Conservation (phyloP, 2,797 vertebrate genomes). For the Pseudotriccus pelzelni region DNA sequence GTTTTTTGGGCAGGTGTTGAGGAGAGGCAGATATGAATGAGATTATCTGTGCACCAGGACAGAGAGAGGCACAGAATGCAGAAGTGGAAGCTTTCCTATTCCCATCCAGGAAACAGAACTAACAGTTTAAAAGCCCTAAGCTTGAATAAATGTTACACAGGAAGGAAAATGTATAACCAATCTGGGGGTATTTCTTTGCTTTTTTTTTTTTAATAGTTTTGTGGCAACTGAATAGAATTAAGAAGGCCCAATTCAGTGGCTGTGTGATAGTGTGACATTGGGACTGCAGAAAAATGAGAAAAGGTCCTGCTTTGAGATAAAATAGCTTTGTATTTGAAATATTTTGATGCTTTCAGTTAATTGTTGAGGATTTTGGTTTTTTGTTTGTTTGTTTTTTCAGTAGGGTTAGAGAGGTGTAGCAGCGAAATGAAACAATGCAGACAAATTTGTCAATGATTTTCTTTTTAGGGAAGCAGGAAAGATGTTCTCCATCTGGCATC, state of each 20-base stretch:
- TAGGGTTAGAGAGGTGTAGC: neutral
- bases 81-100: neutral
- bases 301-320: neutral
- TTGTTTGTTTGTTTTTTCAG: neutral
- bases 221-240: neutral
- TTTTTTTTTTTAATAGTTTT: neutral
- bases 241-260: neutral
- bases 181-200: neutral
- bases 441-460: neutral
- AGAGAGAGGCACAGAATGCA: neutral
- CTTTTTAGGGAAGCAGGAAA: neutral
- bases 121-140: neutral
- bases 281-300: neutral
- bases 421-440: neutral
- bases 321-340: neutral
- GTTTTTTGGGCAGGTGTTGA: rapidly evolving
- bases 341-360: neutral
- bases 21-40: neutral
- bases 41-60: neutral
- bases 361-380: neutral
- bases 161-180: neutral
- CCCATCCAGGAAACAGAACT: neutral
- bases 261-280: neutral
- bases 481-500: neutral
- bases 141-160: neutral